These are phyloP conservation scores for Eurystomus glaucurus DNA, from an alignment of 2,797 vertebrate species.

Conservation along the genomic window DNA sequence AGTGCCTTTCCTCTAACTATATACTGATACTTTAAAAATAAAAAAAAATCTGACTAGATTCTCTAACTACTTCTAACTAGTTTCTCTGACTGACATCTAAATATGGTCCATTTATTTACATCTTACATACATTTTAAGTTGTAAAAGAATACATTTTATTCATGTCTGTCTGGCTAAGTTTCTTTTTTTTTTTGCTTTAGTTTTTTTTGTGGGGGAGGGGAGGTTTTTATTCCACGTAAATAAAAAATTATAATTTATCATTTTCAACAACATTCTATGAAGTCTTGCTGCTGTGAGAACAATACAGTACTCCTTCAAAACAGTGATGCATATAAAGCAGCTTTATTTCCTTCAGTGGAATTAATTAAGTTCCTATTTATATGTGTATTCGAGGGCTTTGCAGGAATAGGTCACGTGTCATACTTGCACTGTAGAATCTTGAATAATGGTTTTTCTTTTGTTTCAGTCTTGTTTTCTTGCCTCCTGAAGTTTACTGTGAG, in stretches of 20 bases:
- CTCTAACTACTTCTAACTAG: not conserved
- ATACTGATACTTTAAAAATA: not conserved
- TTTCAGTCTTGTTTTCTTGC: not conserved
- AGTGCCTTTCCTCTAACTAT: not conserved
- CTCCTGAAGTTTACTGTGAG: not conserved
- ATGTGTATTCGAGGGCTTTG: not conserved
- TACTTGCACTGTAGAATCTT: not conserved
- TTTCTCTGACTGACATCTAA: not conserved
- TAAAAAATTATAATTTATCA: not conserved
- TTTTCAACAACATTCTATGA: not conserved
- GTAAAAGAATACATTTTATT: not conserved
- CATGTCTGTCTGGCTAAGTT: not conserved
- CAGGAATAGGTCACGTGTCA: not conserved
- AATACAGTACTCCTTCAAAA: not conserved
- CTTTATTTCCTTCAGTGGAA: not conserved
- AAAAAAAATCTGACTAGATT: not conserved
- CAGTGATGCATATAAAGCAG: not conserved
- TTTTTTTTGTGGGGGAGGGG: rapidly evolving
- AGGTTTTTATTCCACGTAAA: not conserved
- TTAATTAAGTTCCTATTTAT: constrained; percentile 10
- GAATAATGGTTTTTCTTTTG: not conserved
- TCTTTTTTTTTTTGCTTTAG: not conserved
- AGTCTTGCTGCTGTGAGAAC: not conserved
- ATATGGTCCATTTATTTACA: not conserved
- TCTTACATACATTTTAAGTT: not conserved